phyloP scores from a whole-genome alignment of 1,140 invertebrate species.

The Drosophila lacertosa region DNA sequence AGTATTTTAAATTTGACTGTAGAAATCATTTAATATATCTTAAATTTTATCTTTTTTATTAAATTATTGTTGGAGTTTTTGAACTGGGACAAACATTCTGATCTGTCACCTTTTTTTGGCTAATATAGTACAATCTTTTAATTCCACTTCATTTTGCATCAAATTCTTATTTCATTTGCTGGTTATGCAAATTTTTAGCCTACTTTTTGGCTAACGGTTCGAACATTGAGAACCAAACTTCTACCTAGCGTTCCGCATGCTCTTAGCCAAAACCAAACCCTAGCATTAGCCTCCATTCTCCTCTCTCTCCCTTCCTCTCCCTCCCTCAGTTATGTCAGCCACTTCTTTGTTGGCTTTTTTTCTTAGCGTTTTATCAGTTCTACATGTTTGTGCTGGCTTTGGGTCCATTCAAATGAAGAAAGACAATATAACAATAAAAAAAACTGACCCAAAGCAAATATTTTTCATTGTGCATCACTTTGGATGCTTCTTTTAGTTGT shows the following conservation, averaged over 20 bases:
- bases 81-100: too few relatives aligned
- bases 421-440: neutral
- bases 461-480: conserved; percentile 15
- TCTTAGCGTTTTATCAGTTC: conserved; percentile 22
- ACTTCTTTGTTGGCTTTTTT: neutral
- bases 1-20: too few relatives aligned
- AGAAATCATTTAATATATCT: too few relatives aligned
- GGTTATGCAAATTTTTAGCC: neutral
- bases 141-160: too few relatives aligned
- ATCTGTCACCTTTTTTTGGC: too few relatives aligned
- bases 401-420: conserved; percentile 15
- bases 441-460: conserved; percentile 22
- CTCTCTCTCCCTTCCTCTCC: too few relatives aligned
- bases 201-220: conserved; percentile 1
- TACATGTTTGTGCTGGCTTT: conserved; percentile 35
- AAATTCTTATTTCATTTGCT: too few relatives aligned
- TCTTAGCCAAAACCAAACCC: neutral
- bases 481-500: conserved; percentile 1
- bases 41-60: too few relatives aligned
- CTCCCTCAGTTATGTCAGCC: conserved; percentile 10
- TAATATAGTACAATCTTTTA: too few relatives aligned
- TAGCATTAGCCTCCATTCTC: too few relatives aligned
- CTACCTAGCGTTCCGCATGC: neutral
- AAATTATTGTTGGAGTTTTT: too few relatives aligned
- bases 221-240: neutral